These are phyloP conservation scores for Bruchidius siliquastri DNA, from an alignment of 2,888 invertebrate species.

Conservation along the genomic window DNA sequence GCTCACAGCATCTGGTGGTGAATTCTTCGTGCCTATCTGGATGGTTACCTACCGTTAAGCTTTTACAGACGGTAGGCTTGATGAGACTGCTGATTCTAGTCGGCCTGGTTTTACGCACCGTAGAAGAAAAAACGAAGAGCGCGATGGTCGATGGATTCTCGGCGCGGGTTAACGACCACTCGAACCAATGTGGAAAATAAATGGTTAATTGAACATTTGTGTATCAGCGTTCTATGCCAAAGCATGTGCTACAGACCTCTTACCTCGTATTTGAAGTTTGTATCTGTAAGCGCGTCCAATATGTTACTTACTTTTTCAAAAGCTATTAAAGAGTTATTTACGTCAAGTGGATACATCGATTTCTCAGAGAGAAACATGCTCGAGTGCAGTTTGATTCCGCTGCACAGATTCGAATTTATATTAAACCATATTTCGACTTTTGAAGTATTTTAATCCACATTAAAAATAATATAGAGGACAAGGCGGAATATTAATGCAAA, in stretches of 20 bases:
- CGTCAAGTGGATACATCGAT: not conserved
- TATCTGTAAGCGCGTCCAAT: not conserved
- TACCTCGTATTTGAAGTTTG: not conserved
- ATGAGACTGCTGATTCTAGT: not conserved
- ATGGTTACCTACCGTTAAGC: not conserved
- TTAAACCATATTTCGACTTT: too few relatives aligned
- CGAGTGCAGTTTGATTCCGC: not conserved
- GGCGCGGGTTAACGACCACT: not conserved
- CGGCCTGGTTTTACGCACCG: not conserved
- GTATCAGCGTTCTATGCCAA: not conserved
- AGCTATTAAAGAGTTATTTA: not conserved
- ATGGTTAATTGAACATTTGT: not conserved
- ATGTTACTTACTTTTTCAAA: not conserved
- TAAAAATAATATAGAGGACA: too few relatives aligned
- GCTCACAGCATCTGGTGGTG: not conserved
- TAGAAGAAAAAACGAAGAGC: not conserved
- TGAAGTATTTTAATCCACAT: too few relatives aligned
- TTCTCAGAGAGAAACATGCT: not conserved
- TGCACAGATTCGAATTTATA: too few relatives aligned
- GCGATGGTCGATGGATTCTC: not conserved
- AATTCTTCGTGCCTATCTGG: not conserved
- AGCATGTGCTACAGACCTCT: not conserved
- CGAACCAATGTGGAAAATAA: not conserved
- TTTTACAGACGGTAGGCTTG: not conserved
- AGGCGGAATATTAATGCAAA: too few relatives aligned